Conservation (phyloP, 2,797 vertebrate genomes). For the Syndactyla subalaris region DNA sequence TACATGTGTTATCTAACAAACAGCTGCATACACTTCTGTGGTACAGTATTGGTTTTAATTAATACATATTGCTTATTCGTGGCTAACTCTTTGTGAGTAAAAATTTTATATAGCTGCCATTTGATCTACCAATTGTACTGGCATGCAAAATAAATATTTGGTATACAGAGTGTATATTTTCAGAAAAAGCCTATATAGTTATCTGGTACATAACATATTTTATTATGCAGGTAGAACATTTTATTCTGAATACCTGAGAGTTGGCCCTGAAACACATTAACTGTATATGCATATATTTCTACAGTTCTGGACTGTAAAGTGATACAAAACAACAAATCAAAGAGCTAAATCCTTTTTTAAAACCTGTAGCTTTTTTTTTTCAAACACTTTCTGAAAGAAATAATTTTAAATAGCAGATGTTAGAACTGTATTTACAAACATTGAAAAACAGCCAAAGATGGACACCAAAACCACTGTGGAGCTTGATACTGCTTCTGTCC, state of each 20-base stretch:
- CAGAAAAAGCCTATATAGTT: constrained; percentile 8
- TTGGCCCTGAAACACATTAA: not conserved
- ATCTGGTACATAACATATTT: not conserved
- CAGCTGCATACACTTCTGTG: constrained; percentile 43
- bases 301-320: not conserved
- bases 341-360: not conserved
- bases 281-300: not conserved
- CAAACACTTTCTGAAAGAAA: not conserved
- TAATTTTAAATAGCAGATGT: not conserved
- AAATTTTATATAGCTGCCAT: constrained; percentile 51
- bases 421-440: not conserved
- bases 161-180: constrained; percentile 19
- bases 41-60: constrained; percentile 28
- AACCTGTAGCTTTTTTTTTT: not conserved
- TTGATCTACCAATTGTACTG: constrained; percentile 26
- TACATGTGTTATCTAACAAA: constrained; percentile 61
- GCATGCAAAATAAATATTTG: constrained; percentile 48
- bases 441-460: not conserved
- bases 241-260: constrained; percentile 65
- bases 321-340: not conserved
- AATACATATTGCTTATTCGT: not conserved
- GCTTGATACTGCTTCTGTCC: not conserved
- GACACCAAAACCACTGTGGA: not conserved
- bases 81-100: constrained; percentile 26
- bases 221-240: not conserved